A percentile compares a stretch with the other conserved stretches of the same genome.
Conservation (phyloP, 2,888 invertebrate genomes). For the Stratiomys singularior region DNA sequence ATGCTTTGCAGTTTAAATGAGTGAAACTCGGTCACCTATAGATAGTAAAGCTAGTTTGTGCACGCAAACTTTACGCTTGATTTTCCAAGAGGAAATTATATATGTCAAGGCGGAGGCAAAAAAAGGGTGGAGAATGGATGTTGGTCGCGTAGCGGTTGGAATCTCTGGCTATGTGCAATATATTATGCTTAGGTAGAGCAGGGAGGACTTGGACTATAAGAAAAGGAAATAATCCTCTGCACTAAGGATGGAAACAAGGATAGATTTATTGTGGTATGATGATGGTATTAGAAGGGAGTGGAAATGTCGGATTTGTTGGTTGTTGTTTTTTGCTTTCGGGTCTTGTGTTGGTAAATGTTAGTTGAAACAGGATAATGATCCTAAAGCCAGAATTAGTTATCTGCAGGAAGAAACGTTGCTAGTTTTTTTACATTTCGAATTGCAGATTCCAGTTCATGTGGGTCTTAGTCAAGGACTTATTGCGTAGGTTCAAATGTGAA, state of each 20-base stretch:
- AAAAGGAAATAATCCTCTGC: constrained; percentile 9
- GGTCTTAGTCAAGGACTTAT: too few relatives aligned
- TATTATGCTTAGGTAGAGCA: not conserved
- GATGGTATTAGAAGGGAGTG: not conserved
- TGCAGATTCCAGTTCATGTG: too few relatives aligned
- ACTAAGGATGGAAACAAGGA: not conserved
- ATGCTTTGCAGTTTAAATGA: constrained; percentile 40
- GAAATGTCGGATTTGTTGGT: too few relatives aligned
- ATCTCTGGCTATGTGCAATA: not conserved
- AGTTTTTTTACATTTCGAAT: too few relatives aligned
- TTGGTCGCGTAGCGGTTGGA: constrained; percentile 18
- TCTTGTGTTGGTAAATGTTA: too few relatives aligned
- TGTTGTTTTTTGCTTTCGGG: too few relatives aligned
- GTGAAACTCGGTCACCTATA: constrained; percentile 14
- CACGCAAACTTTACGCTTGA: constrained; percentile 39
- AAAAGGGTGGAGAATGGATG: constrained; percentile 5
- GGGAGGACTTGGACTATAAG: not conserved
- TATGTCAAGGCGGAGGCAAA: constrained; percentile 20
- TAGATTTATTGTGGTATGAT: not conserved
- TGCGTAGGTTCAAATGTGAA: too few relatives aligned
- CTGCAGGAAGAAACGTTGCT: too few relatives aligned
- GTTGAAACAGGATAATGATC: not conserved
- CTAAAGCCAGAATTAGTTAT: not conserved
- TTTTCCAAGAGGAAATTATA: constrained; percentile 29
- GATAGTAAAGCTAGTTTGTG: constrained; percentile 33